Conservation (phyloP, 2,797 vertebrate genomes). For the Helostoma temminkii region DNA sequence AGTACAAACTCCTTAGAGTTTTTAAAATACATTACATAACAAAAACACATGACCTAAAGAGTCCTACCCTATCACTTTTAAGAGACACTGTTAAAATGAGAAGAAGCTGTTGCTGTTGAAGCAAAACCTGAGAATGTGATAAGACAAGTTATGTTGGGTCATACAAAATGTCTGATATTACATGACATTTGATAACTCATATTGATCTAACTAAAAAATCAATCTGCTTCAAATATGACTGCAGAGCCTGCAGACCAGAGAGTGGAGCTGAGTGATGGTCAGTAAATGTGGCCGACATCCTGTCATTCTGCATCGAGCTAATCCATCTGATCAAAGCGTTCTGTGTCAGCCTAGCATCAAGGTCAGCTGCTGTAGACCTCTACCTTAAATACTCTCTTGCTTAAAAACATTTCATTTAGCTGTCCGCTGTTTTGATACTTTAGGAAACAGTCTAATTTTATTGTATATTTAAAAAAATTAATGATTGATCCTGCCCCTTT, state of each 20-base stretch:
- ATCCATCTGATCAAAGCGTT: conserved; percentile 80
- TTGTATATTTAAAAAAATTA: no score
- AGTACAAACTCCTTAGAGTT: not conserved
- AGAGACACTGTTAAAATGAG: conserved; percentile 39
- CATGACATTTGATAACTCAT: no score
- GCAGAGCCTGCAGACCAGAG: conserved; percentile 16
- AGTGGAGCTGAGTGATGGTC: conserved; percentile 34
- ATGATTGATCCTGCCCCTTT: no score
- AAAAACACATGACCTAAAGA: conserved; percentile 19
- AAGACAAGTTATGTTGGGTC: conserved; percentile 15
- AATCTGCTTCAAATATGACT: conserved; percentile 57
- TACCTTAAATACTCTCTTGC: conserved; percentile 38
- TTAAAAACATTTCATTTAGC: conserved; percentile 38
- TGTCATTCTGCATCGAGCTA: conserved; percentile 66
- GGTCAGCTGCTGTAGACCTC: conserved; percentile 61
- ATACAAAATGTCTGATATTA: not conserved
- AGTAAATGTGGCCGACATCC: conserved; percentile 64
- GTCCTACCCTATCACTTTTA: not conserved
- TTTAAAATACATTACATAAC: conserved; percentile 15
- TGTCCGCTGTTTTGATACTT: no score
- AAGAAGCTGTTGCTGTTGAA: conserved; percentile 18
- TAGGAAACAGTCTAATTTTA: no score
- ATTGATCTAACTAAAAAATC: not conserved
- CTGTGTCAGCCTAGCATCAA: conserved; percentile 47
- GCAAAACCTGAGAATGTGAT: not conserved